phyloP scores from a whole-genome alignment of 2,113 vertebrate species.

The Mystacornis crossleyi region DNA sequence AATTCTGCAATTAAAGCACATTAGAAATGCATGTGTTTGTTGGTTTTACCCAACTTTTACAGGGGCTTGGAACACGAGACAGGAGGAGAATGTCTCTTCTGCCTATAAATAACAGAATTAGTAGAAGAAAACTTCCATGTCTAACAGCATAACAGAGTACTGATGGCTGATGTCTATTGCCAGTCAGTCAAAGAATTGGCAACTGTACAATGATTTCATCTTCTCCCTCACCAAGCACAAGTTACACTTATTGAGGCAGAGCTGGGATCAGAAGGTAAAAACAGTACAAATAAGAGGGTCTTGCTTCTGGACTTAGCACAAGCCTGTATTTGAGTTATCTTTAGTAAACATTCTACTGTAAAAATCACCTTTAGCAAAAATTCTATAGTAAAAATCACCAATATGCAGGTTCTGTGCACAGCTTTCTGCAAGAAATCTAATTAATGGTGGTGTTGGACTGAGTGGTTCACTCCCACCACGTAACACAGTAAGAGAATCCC shows the following conservation, averaged over 20 bases:
- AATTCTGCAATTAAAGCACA: not conserved
- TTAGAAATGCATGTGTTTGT: not conserved
- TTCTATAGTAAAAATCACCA: not conserved
- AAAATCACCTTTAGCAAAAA: not conserved
- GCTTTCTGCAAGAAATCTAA: not conserved
- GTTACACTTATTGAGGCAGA: not conserved
- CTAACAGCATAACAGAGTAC: not conserved
- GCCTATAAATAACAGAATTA: not conserved
- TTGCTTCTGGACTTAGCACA: not conserved
- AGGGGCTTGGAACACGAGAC: not conserved
- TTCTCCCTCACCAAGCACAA: not conserved
- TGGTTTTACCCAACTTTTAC: not conserved
- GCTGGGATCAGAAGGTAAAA: not conserved
- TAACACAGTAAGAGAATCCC: not conserved
- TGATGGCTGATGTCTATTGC: not conserved
- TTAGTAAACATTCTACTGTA: not conserved
- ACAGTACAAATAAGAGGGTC: not conserved
- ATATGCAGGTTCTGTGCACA: not conserved
- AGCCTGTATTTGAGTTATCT: not conserved
- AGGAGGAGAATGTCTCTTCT: not conserved
- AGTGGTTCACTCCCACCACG: not conserved
- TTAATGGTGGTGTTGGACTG: not conserved
- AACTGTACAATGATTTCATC: not conserved
- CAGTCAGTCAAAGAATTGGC: not conserved
- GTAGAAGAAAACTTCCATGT: not conserved